These are phyloP conservation scores for Gouania willdenowi DNA, from an alignment of 2,797 vertebrate genomes.

Conservation along the genomic window DNA sequence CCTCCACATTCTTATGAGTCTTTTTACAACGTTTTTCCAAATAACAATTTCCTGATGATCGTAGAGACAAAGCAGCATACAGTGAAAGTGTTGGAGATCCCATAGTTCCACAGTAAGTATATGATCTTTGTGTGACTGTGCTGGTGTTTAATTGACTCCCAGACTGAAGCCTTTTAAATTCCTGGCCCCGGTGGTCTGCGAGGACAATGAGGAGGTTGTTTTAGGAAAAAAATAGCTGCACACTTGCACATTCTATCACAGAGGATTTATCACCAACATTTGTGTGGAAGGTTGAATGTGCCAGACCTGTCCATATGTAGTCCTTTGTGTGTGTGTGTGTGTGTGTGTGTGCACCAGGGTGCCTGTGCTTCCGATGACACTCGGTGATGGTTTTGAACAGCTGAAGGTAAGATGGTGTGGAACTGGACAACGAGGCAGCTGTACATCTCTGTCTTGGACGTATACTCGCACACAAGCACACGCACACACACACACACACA, in stretches of 20 bases:
- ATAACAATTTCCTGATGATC: too few relatives aligned
- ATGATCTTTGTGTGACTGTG: too few relatives aligned
- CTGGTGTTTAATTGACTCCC: constrained; percentile 1
- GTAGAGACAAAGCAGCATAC: too few relatives aligned
- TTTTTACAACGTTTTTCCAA: too few relatives aligned
- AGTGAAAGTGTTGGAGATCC: too few relatives aligned
- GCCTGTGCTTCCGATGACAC: constrained; percentile 53
- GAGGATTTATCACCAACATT: constrained; percentile 74
- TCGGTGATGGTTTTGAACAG: constrained; percentile 65
- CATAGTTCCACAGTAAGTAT: too few relatives aligned
- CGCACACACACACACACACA: constrained; percentile 17
- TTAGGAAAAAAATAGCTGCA: constrained; percentile 59
- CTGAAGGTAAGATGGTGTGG: constrained; percentile 69
- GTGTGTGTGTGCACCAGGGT: constrained; percentile 25
- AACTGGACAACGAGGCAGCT: constrained; percentile 69
- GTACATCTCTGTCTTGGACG: constrained; percentile 66
- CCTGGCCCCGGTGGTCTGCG: constrained; percentile 25
- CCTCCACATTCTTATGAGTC: too few relatives aligned
- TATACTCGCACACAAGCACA: constrained; percentile 18
- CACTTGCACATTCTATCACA: constrained; percentile 66
- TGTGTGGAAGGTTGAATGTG: constrained; percentile 62
- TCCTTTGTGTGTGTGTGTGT: constrained; percentile 41
- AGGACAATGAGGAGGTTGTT: constrained; percentile 52
- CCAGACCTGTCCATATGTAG: constrained; percentile 69
- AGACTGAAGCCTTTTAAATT: not conserved